Percentiles rank a stretch among this genome's conserved stretches.
These are phyloP conservation scores for Fulica atra DNA, from an alignment of 2,113 vertebrate species.

Conservation along the genomic window DNA sequence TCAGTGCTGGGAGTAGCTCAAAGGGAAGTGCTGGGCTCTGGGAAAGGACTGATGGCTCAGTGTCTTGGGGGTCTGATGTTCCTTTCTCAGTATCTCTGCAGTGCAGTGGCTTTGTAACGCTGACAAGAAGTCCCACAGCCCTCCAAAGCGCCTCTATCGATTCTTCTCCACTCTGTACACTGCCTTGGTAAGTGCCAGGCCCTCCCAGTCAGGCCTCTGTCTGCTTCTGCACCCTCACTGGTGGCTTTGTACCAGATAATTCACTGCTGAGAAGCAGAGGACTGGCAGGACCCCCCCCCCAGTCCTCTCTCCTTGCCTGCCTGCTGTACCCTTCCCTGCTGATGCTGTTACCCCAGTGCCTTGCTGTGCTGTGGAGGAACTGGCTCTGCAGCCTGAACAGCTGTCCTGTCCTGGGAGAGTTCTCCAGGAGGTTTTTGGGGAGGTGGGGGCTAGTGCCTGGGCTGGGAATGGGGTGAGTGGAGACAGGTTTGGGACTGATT, in stretches of 20 bases:
- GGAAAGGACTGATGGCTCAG: background rate
- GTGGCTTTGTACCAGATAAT: background rate
- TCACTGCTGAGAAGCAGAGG: background rate
- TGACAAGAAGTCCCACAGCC: constrained; percentile 89
- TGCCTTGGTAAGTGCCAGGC: constrained; percentile 78
- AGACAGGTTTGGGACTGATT: background rate
- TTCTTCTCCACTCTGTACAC: constrained; percentile 94
- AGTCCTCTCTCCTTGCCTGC: background rate
- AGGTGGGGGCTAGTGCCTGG: background rate
- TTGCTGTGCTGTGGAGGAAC: background rate
- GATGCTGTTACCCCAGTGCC: background rate
- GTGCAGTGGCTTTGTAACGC: constrained; percentile 98
- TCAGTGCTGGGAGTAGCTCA: background rate
- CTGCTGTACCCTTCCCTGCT: background rate
- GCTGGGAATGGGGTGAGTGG: background rate
- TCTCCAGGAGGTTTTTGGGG: background rate
- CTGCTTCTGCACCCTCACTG: background rate
- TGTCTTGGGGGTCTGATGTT: background rate
- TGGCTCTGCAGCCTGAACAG: background rate
- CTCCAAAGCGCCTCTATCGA: constrained; percentile 85
- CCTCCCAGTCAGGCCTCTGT: background rate
- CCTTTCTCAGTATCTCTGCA: constrained; percentile 86
- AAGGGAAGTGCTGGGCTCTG: background rate
- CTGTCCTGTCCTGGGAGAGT: background rate
- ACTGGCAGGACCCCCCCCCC: background rate